Evolutionary conservation across 2,888 invertebrate genomes (phyloP), one percentile per base, ranked within the genome.

Genomic region (Acronicta psi): DNA sequence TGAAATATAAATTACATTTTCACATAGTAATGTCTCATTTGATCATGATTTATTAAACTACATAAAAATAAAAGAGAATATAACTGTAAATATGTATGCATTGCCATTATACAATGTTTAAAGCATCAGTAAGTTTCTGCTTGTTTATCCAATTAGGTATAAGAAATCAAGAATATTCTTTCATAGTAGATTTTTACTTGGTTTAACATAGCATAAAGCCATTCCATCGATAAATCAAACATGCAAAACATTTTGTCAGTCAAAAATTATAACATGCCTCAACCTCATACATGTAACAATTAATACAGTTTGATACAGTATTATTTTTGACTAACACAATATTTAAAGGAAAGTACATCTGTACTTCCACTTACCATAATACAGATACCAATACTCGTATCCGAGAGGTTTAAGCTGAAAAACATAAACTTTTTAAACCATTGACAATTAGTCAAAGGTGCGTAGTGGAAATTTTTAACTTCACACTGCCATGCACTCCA

Each of bases 351-450:
- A 90, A 88, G 93, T 91, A 94, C 93, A 75, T 72, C 58, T 61
- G 92, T 93, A 93, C 93, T 87, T 89, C 87, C 93, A 94, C 93
- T 94, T 94, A 94, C 94, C 94, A 93, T 92, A 82, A 84, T 84
- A 85, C 84, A 85, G 88, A 86, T 89, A 92, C 83, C 90, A 91
- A 91, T 83, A 90, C 92, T 90, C 89, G 91, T 92, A 91, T 92
- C 93, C 88, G 85, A 93, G 90, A 83, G 86, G 93, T 86, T 85
- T 85, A 89, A 86, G 90, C 94, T 94, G 94, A 94, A 94, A 94
- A 94, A 92, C 90, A 94, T 90, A 92, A 92, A 91, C 73, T 82
- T 77, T 89, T 91, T 91, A 89, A 89, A 90, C 91, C 87, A 72
- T 75, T 77, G 77, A 77, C 73, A 67, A 71, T 79, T 75, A 80